Evolutionary conservation across 2,113 vertebrate genomes (phyloP).

Genomic region (Centropus bengalensis): DNA sequence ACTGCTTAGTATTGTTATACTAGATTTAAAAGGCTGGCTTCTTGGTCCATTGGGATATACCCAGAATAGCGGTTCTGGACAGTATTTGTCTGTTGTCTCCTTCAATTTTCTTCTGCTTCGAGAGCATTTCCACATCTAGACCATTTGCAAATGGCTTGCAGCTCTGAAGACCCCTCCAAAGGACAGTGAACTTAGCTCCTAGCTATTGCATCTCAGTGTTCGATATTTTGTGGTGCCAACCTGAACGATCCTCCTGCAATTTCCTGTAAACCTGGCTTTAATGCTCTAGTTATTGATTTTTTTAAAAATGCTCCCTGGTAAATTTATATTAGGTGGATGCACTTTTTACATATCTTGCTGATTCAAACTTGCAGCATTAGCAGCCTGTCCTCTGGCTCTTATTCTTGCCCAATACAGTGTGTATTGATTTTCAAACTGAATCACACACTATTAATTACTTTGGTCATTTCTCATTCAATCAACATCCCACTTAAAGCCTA

Average conservation of each 20-base stretch:
- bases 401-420: background rate
- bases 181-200: background rate
- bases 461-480: conserved; percentile 28
- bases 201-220: background rate
- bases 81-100: background rate
- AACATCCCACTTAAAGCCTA: conserved; percentile 12
- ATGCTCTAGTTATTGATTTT: conserved; percentile 39
- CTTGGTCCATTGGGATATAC: background rate
- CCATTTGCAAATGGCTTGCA: background rate
- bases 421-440: conserved; percentile 34
- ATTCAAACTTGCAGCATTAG: background rate
- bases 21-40: background rate
- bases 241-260: background rate
- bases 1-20: background rate
- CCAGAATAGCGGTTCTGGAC: background rate
- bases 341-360: conserved; percentile 19
- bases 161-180: background rate
- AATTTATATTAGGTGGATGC: background rate
- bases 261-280: conserved; percentile 43
- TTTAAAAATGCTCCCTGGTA: background rate
- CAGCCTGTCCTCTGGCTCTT: background rate
- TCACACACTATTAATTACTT: background rate
- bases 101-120: background rate
- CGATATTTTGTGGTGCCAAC: conserved; percentile 30
- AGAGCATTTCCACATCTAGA: background rate